Percentiles rank a stretch among this genome's conserved stretches.
Evolutionary conservation across 2,113 vertebrate species (phyloP).

Genomic region (Toxotes jaculatrix): DNA sequence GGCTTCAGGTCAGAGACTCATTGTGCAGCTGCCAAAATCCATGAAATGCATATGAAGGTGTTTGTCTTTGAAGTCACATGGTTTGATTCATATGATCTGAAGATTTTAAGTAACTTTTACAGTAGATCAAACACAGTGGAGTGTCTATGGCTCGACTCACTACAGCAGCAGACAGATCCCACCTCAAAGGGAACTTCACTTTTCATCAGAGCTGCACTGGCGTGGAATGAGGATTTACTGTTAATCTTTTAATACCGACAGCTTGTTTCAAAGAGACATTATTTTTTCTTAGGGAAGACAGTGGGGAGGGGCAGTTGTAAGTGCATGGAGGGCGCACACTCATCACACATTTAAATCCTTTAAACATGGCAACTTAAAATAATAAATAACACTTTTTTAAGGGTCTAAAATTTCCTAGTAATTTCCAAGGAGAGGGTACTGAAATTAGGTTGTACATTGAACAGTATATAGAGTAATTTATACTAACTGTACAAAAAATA

Average conservation of each 20-base stretch:
- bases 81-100: constrained; percentile 61
- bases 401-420: not conserved
- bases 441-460: too few relatives aligned
- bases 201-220: constrained; percentile 62
- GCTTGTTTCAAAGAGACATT: constrained; percentile 27
- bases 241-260: constrained; percentile 81
- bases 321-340: constrained; percentile 24
- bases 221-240: constrained; percentile 72
- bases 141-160: not conserved
- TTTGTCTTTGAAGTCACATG: constrained; percentile 70
- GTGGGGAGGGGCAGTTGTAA: not conserved
- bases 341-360: not conserved
- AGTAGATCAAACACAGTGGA: constrained; percentile 66
- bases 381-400: not conserved
- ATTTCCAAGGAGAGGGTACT: not conserved
- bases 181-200: constrained; percentile 78
- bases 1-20: not conserved
- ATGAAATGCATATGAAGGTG: constrained; percentile 23
- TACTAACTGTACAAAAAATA: too few relatives aligned
- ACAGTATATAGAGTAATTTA: not conserved
- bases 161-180: constrained; percentile 57
- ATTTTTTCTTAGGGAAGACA: constrained; percentile 25
- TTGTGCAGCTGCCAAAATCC: not conserved
- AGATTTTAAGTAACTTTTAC: constrained; percentile 49
- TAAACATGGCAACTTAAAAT: not conserved